phyloP scores from a whole-genome alignment of 2,797 vertebrate genomes.

The Hippopotamyrus pictus region DNA sequence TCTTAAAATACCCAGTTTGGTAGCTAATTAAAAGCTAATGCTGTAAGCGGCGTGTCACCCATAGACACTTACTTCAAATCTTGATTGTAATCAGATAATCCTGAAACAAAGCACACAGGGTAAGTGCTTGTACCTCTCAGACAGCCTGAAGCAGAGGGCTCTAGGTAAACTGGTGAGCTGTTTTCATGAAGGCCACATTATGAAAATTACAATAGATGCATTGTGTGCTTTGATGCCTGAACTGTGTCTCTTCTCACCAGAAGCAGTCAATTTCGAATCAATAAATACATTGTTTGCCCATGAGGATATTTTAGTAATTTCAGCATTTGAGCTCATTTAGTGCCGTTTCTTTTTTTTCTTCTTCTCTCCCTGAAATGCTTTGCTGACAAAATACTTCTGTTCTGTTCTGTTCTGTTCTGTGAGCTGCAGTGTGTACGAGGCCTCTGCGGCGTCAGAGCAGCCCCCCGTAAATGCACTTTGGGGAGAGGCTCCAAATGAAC shows the following conservation, averaged over 20 bases:
- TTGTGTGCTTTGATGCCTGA: constrained; percentile 11
- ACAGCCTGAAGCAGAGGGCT: neutral
- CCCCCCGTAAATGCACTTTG: neutral
- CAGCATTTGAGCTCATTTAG: constrained; percentile 11
- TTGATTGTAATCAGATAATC: neutral
- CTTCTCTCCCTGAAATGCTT: neutral
- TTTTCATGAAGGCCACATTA: constrained; percentile 13
- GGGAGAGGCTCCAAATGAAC: constrained; percentile 11
- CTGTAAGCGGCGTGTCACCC: neutral
- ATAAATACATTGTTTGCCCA: constrained; percentile 13
- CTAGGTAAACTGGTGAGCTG: neutral
- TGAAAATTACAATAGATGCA: constrained; percentile 14
- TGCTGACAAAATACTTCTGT: neutral
- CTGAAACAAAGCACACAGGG: neutral
- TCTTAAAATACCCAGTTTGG: neutral
- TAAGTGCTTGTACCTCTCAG: neutral
- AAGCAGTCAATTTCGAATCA: constrained; percentile 4
- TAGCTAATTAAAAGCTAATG: neutral
- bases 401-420: neutral
- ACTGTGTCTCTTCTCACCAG: neutral
- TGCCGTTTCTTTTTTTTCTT: neutral
- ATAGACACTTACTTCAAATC: neutral
- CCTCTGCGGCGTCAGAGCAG: neutral
- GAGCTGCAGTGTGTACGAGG: neutral
- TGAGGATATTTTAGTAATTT: constrained; percentile 17